Evolutionary conservation across 2,888 invertebrate species (phyloP), one percentile per base, ranked within the genome.

Genomic region (Catocala sponsa): DNA sequence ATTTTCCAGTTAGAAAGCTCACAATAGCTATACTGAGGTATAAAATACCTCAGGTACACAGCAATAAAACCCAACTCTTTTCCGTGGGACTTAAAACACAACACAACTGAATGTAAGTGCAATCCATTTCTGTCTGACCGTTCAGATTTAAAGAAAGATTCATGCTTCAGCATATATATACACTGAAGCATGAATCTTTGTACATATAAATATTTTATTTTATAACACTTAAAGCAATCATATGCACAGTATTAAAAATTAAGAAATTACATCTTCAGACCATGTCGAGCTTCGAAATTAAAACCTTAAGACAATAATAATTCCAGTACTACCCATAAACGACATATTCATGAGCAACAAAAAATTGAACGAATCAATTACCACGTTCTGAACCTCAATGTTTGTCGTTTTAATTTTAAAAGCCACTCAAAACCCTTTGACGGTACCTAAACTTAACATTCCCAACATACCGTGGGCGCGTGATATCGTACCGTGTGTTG

Each of bases 401-500:
- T 92, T 91, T 92, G 89, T 90, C 89, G 86, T 91, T 91, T 91
- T 89, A 89, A 92, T 92, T 93, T 90, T 85, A 83, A 88, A 90
- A 91, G 85, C 87, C 87, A 87, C 89, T 90, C 87, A 78, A 82
- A 87, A 82, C 86, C 87, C 89, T 92, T 90, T 89, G 91, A 87
- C 86, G 83, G 81, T 84, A 71, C 81, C 84, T 81, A 62, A 87
- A 88, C 85, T 91, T 90, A 84, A 88, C 91, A 91, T 93, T 89
- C 91, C 85, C 80, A 56, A 78, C 88, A 87, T 91, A 84, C 90
- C 88, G 76, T 75, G 84, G 77, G 80, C 87, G 90, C 87, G 89
- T 87, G 82, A 88, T 85, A 82, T 81, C 80, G 81, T 79, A 73
- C 79, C 58, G 70, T 57, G 68, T 55, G 72, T 81, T 76, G 78